Percentiles rank a stretch among this genome's conserved stretches.
These are phyloP conservation scores for Habrosyne pyritoides DNA, from an alignment of 2,888 invertebrate species.

Conservation along the genomic window DNA sequence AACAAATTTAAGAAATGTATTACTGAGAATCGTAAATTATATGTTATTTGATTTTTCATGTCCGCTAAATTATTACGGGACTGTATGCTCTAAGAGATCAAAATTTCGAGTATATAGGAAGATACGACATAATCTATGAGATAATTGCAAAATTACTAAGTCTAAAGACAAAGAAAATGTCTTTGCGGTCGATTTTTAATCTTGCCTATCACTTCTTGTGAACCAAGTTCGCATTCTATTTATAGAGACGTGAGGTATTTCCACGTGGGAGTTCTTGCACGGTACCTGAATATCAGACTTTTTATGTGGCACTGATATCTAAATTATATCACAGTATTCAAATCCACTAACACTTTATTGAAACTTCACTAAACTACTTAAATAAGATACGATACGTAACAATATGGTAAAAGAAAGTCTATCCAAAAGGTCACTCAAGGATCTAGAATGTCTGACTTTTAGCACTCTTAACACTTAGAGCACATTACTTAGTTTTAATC, in stretches of 20 bases:
- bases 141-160: slow-evolving; percentile 17
- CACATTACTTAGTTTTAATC: slow-evolving; percentile 64
- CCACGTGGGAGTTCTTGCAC: slow-evolving; percentile 80
- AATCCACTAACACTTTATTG: slow-evolving; percentile 46
- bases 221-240: slow-evolving; percentile 77
- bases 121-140: slow-evolving; percentile 17
- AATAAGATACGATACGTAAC: slow-evolving; percentile 54
- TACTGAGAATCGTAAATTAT: not conserved
- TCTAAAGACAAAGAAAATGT: slow-evolving; percentile 25
- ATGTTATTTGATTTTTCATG: not conserved
- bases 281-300: slow-evolving; percentile 71
- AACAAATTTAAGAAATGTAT: not conserved
- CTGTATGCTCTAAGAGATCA: slow-evolving; percentile 10
- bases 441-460: slow-evolving; percentile 71
- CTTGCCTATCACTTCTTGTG: slow-evolving; percentile 62
- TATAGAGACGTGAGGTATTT: slow-evolving; percentile 81
- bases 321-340: slow-evolving; percentile 69
- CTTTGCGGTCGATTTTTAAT: slow-evolving; percentile 46
- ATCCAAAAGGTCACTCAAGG: slow-evolving; percentile 80
- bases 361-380: slow-evolving; percentile 47
- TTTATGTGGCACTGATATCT: slow-evolving; percentile 64
- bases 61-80: slow-evolving; percentile 13
- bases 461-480: slow-evolving; percentile 66
- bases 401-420: slow-evolving; percentile 80
- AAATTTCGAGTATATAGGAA: slow-evolving; percentile 13